phyloP scores from a whole-genome alignment of 2,113 vertebrate genomes.

The Cinclus mexicanus region DNA sequence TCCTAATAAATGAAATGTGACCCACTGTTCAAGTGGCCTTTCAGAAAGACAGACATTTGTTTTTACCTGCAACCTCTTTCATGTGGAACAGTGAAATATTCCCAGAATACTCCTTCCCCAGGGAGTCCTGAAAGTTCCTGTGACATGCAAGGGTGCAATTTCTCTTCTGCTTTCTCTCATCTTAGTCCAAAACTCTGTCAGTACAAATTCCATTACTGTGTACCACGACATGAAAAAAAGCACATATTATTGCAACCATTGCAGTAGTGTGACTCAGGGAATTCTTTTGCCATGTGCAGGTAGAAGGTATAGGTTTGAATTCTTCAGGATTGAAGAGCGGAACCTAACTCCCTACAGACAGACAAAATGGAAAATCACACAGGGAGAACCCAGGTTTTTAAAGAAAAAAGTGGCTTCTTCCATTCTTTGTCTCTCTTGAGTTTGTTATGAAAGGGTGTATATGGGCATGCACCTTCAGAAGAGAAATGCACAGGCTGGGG shows the following conservation, averaged over 20 bases:
- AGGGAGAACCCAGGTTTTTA: background rate
- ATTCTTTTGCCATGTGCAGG: background rate
- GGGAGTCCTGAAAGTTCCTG: background rate
- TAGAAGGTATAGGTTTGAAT: background rate
- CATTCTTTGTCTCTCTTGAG: background rate
- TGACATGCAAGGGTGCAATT: background rate
- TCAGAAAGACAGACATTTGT: background rate
- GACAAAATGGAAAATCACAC: background rate
- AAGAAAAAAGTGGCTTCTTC: background rate
- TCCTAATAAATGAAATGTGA: background rate
- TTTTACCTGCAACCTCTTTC: background rate
- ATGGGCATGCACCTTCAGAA: background rate
- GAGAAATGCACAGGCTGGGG: background rate
- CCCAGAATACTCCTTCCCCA: background rate
- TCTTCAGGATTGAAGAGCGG: background rate
- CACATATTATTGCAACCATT: accelerated
- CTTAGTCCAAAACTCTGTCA: background rate
- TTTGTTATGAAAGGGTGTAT: background rate
- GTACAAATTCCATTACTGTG: background rate
- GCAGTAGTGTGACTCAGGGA: background rate
- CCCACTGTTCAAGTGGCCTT: background rate
- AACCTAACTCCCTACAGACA: background rate
- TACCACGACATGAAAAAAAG: background rate
- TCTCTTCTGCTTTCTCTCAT: background rate
- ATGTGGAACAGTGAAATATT: background rate